Percentiles rank a stretch among this genome's conserved stretches.
phyloP scores from a whole-genome alignment of 2,797 vertebrate species.

The Octomys mimax region DNA sequence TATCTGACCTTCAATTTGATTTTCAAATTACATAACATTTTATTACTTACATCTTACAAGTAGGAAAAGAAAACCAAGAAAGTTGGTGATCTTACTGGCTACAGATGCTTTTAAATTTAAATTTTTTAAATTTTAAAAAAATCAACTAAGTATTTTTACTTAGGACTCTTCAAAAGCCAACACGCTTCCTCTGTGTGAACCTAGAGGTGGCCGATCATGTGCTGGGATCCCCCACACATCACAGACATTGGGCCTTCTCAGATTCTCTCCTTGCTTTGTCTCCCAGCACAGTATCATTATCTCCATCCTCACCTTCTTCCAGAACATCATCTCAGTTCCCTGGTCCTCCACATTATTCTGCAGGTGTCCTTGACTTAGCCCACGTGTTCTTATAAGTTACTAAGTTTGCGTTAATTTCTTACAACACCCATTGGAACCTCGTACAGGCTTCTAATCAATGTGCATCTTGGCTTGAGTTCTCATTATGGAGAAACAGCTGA shows the following conservation, averaged over 20 bases:
- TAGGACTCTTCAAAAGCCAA: background rate
- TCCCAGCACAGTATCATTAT: background rate
- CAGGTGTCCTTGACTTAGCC: background rate
- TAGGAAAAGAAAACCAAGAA: conserved; percentile 34
- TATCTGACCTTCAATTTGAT: conserved; percentile 69
- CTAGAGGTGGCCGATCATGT: background rate
- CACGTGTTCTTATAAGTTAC: background rate
- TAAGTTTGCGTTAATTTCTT: background rate
- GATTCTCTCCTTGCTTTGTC: background rate
- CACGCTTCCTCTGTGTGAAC: background rate
- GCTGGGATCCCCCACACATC: background rate
- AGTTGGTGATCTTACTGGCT: background rate
- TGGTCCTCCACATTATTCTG: background rate
- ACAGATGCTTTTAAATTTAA: background rate
- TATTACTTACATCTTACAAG: conserved; percentile 68
- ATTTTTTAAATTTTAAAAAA: too few species aligned
- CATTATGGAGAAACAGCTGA: background rate
- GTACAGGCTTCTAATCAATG: background rate
- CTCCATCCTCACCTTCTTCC: background rate
- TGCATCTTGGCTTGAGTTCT: background rate
- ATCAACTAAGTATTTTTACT: background rate
- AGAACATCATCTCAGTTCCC: background rate
- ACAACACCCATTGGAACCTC: background rate
- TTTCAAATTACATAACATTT: conserved; percentile 68
- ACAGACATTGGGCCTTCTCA: background rate